Conservation (phyloP, 1,140 invertebrate genomes). For the Bombus pascuorum region DNA sequence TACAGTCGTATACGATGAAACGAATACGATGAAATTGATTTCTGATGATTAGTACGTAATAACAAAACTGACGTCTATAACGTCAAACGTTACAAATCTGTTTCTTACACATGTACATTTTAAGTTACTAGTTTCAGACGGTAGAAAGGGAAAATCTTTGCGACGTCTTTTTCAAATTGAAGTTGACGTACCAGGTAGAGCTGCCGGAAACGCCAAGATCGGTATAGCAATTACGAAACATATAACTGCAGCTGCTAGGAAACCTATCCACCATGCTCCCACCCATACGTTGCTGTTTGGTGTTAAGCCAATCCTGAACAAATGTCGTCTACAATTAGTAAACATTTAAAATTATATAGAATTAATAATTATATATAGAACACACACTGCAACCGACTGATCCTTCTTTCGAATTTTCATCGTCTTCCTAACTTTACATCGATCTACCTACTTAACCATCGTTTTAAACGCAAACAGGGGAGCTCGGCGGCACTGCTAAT, state of each 20-base stretch:
- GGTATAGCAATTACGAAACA: constrained; percentile 88
- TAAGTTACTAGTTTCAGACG: too few species aligned
- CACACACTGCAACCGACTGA: too few species aligned
- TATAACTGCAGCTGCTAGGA: constrained; percentile 86
- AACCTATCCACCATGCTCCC: constrained; percentile 94
- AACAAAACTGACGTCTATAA: too few species aligned
- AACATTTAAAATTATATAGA: too few species aligned
- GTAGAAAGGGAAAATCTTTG: too few species aligned
- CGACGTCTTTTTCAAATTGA: neutral
- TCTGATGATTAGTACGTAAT: too few species aligned
- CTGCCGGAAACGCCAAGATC: constrained; percentile 87
- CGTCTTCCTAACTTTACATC: neutral
- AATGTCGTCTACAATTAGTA: too few species aligned
- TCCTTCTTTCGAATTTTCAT: neutral
- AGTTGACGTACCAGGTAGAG: constrained; percentile 84
- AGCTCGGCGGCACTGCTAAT: neutral
- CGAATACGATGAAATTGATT: too few species aligned
- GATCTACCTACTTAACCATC: neutral
- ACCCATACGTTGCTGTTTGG: constrained; percentile 91
- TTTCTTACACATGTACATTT: too few species aligned
- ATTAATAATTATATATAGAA: too few species aligned
- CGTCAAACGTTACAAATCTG: too few species aligned
- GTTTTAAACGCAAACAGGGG: neutral
- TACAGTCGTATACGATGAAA: too few species aligned
- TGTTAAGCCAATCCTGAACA: constrained; percentile 85